Evolutionary conservation across 2,888 invertebrate species (phyloP).

Genomic region (Athalia cordata): DNA sequence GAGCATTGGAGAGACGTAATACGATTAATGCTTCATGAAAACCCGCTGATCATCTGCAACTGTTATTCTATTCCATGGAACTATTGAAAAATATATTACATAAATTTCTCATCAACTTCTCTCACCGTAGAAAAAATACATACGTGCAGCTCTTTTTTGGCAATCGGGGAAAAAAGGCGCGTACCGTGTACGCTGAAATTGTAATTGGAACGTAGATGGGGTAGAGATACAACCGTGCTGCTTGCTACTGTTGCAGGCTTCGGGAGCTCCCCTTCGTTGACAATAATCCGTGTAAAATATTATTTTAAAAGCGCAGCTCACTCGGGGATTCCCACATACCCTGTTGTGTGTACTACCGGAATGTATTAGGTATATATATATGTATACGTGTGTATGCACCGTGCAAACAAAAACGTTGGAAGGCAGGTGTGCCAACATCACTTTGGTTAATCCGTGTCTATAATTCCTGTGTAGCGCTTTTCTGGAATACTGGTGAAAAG

Average conservation of each 20-base stretch:
- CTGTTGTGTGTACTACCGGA: not conserved
- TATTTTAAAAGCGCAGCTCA: slow-evolving; percentile 62
- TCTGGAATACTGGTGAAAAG: slow-evolving; percentile 34
- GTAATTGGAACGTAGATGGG: slow-evolving; percentile 12
- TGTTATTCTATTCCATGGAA: too few relatives aligned
- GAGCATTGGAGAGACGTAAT: too few relatives aligned
- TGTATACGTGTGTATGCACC: slow-evolving; percentile 28
- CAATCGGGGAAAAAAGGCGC: slow-evolving; percentile 6
- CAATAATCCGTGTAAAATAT: slow-evolving; percentile 69
- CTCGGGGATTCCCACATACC: slow-evolving; percentile 15
- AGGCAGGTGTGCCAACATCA: slow-evolving; percentile 68
- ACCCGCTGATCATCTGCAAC: too few relatives aligned
- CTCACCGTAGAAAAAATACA: too few relatives aligned
- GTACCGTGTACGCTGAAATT: not conserved
- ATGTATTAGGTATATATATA: not conserved
- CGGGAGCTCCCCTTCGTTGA: slow-evolving; percentile 34
- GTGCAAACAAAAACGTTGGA: slow-evolving; percentile 43
- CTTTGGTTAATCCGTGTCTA: slow-evolving; percentile 66
- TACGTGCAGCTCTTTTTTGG: not conserved
- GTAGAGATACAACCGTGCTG: slow-evolving; percentile 15
- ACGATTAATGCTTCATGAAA: too few relatives aligned
- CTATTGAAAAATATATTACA: too few relatives aligned
- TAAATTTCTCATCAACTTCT: too few relatives aligned
- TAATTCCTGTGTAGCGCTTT: slow-evolving; percentile 53
- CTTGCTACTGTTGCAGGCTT: not conserved